Evolutionary conservation across 2,113 vertebrate genomes (phyloP).

Genomic region (Catharus fuscescens): DNA sequence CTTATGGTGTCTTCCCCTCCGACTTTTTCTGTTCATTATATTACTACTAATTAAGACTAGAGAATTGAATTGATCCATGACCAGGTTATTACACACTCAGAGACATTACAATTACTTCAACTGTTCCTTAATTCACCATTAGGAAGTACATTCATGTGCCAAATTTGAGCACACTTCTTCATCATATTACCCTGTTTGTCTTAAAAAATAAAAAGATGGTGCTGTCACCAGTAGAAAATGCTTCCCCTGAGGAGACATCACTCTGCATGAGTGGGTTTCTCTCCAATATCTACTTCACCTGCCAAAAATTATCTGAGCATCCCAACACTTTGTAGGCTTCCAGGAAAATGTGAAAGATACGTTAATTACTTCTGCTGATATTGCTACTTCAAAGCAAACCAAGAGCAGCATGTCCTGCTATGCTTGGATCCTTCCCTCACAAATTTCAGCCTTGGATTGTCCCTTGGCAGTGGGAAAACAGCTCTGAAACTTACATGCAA

Average conservation of each 20-base stretch:
- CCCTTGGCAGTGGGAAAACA: background rate
- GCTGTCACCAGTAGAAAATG: background rate
- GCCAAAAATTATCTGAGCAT: background rate
- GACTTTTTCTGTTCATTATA: background rate
- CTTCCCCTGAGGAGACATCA: background rate
- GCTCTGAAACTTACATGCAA: background rate
- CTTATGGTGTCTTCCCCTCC: accelerated
- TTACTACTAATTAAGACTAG: background rate
- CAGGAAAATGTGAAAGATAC: background rate
- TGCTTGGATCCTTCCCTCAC: background rate
- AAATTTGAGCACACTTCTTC: background rate
- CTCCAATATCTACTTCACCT: background rate
- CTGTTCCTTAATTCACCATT: background rate
- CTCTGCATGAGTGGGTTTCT: background rate
- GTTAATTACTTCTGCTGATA: background rate
- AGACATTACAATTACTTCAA: background rate
- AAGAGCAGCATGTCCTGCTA: background rate
- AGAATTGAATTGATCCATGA: background rate
- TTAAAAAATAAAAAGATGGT: background rate
- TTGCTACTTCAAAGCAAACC: background rate
- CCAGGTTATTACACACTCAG: background rate
- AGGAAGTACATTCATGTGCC: background rate
- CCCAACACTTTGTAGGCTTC: background rate
- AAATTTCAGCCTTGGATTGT: background rate
- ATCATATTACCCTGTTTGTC: background rate